phyloP scores from a whole-genome alignment of 2,113 vertebrate species.

The Scartelaos histophorus region DNA sequence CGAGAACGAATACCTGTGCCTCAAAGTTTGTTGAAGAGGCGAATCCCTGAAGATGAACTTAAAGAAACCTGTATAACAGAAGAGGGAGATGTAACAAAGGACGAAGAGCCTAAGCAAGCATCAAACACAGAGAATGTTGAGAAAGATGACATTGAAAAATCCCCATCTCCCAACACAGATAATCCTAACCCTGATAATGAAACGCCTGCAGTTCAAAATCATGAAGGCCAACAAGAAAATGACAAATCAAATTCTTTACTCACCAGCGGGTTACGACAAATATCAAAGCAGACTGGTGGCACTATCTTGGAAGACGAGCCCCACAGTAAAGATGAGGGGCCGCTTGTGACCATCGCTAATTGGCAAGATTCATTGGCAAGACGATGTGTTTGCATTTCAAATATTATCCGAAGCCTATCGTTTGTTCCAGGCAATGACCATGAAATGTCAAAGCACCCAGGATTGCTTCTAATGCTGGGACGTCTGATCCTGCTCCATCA shows the following conservation, averaged over 20 bases:
- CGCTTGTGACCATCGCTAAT: conserved; percentile 88
- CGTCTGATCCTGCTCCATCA: conserved; percentile 95
- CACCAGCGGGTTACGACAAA: conserved; percentile 68
- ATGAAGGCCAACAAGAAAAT: conserved; percentile 75
- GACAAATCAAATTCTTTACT: conserved; percentile 78
- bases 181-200: conserved; percentile 47
- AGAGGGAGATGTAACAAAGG: conserved; percentile 74
- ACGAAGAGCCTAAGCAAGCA: conserved; percentile 53
- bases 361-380: conserved; percentile 97
- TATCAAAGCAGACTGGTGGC: conserved; percentile 78
- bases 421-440: conserved; percentile 97
- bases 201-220: conserved; percentile 27
- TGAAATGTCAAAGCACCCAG: conserved; percentile 98
- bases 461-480: conserved; percentile 92
- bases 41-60: conserved; percentile 69
- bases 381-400: conserved; percentile 94
- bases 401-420: conserved; percentile 96
- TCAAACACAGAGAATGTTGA: conserved; percentile 47
- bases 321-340: conserved; percentile 97
- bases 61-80: conserved; percentile 62
- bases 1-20: conserved; percentile 76
- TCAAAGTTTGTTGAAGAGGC: conserved; percentile 70
- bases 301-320: conserved; percentile 97
- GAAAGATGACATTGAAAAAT: conserved; percentile 28
- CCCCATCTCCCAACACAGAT: conserved; percentile 26